Conservation (phyloP, 1,140 invertebrate species). For the Epicauta chinensis region DNA sequence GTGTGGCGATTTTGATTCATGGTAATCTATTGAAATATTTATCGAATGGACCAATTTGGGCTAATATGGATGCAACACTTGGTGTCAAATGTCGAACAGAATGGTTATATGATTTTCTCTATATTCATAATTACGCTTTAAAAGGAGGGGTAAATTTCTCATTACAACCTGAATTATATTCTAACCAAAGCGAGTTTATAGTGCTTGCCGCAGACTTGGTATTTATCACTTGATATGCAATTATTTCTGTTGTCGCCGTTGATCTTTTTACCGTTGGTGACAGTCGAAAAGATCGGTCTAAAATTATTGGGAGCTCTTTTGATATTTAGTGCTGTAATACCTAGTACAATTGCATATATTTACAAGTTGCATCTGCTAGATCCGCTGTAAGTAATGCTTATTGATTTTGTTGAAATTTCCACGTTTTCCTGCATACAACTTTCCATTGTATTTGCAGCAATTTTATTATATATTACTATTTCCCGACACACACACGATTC, state of each 20-base stretch:
- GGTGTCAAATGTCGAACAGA: slow-evolving; percentile 37
- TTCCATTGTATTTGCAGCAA: not conserved
- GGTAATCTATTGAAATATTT: slow-evolving; percentile 49
- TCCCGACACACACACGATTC: slow-evolving; percentile 41
- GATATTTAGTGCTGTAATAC: slow-evolving; percentile 1
- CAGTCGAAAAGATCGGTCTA: slow-evolving; percentile 3
- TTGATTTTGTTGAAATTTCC: slow-evolving; percentile 2
- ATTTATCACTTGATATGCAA: slow-evolving; percentile 41
- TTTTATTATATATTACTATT: slow-evolving; percentile 29
- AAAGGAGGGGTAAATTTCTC: too few relatives aligned
- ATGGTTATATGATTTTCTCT: slow-evolving; percentile 50
- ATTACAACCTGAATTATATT: not conserved
- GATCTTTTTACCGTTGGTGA: slow-evolving; percentile 30
- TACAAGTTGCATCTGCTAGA: not conserved
- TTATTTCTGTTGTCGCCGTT: slow-evolving; percentile 36
- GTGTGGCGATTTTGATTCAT: slow-evolving; percentile 48
- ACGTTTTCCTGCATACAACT: not conserved
- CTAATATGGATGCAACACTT: slow-evolving; percentile 33
- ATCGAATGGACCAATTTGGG: slow-evolving; percentile 48
- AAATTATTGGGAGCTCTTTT: not conserved
- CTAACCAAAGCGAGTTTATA: slow-evolving; percentile 9
- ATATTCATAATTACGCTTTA: slow-evolving; percentile 45
- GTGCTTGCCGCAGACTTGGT: slow-evolving; percentile 39
- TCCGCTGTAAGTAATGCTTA: not conserved
- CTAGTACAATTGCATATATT: not conserved